Conservation (phyloP, 2,797 vertebrate genomes). For the Peromyscus melanophrys region DNA sequence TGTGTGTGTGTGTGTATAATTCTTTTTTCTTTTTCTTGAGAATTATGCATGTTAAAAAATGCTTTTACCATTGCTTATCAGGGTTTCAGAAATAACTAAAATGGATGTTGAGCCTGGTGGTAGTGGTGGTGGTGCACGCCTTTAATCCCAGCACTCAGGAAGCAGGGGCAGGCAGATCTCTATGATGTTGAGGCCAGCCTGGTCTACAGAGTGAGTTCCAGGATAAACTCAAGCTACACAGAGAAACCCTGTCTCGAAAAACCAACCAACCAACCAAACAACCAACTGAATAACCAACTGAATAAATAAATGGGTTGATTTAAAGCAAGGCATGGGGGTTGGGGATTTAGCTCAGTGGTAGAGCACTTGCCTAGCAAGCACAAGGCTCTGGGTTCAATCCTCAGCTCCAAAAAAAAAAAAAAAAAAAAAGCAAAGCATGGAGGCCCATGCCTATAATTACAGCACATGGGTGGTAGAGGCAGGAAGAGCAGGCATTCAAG, state of each 20-base stretch:
- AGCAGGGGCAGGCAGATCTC: background rate
- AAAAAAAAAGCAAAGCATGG: background rate
- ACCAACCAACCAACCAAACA: no score
- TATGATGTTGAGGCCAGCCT: background rate
- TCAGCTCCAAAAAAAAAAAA: no score
- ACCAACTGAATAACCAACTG: no score
- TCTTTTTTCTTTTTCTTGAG: background rate
- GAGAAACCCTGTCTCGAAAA: background rate
- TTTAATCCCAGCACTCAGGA: no score
- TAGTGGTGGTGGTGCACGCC: no score
- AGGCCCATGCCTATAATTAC: background rate
- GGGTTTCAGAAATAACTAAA: conserved; percentile 47
- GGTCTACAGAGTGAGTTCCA: background rate
- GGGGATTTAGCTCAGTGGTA: no score
- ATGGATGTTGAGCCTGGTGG: background rate
- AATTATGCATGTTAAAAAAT: background rate
- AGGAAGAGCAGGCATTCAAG: background rate
- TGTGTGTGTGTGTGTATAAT: background rate
- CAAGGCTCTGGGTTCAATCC: no score
- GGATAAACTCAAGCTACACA: background rate
- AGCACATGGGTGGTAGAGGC: background rate
- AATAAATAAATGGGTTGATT: background rate
- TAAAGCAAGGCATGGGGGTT: background rate
- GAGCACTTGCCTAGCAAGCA: no score
- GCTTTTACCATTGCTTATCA: background rate